Conservation (phyloP, 2,797 vertebrate species). For the Champsocephalus esox region DNA sequence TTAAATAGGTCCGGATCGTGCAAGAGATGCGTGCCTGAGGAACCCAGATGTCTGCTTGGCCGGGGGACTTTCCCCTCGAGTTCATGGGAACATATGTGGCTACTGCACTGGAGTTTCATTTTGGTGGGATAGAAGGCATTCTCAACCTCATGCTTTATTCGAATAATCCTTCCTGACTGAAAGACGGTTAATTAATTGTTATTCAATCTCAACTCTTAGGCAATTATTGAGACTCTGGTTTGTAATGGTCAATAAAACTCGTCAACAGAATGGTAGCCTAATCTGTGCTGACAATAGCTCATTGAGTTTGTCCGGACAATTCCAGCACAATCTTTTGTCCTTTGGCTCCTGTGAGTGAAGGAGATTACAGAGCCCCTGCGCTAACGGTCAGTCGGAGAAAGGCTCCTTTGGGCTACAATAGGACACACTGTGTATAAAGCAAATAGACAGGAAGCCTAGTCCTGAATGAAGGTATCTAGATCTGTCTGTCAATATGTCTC, state of each 20-base stretch:
- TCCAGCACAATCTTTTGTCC: conserved; percentile 28
- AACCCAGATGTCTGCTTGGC: conserved; percentile 41
- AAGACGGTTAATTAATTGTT: too few relatives aligned
- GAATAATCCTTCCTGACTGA: too few relatives aligned
- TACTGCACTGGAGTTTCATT: conserved; percentile 23
- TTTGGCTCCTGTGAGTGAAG: conserved; percentile 32
- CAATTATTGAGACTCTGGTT: neutral
- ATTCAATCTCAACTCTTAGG: too few relatives aligned
- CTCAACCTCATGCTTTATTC: neutral
- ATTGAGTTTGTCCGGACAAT: conserved; percentile 11
- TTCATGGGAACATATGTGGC: conserved; percentile 29
- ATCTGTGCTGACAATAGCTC: conserved; percentile 8
- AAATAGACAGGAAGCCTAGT: conserved; percentile 40
- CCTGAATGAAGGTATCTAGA: conserved; percentile 32
- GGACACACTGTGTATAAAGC: conserved; percentile 52
- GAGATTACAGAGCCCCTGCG: conserved; percentile 32
- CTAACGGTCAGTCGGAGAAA: conserved; percentile 23
- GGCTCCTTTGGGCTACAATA: conserved; percentile 29
- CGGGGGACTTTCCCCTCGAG: conserved; percentile 26
- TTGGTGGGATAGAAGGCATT: neutral
- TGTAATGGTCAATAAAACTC: neutral
- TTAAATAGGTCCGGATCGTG: conserved; percentile 14
- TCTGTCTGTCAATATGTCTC: conserved; percentile 30
- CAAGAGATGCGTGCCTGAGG: neutral
- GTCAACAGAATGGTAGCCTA: neutral